phyloP scores from a whole-genome alignment of 2,113 vertebrate genomes.

The Elephantulus edwardii region DNA sequence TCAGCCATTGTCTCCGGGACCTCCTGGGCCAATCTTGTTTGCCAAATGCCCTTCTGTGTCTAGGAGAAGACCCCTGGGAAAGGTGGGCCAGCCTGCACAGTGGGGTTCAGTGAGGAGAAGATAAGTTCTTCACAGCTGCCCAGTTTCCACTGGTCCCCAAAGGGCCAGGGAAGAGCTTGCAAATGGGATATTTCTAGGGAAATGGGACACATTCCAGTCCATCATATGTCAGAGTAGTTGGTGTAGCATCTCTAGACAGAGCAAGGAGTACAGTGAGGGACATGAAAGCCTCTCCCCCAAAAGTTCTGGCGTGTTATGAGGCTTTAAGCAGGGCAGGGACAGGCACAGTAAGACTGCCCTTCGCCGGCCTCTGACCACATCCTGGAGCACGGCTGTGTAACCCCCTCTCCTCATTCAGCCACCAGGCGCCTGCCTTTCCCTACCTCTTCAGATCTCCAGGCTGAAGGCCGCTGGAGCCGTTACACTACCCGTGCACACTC shows the following conservation, averaged over 20 bases:
- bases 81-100: not conserved
- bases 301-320: not conserved
- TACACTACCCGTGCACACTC: not conserved
- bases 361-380: not conserved
- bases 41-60: not conserved
- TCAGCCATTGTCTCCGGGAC: not conserved
- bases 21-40: not conserved
- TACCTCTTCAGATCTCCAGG: not conserved
- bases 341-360: not conserved
- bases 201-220: not conserved
- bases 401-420: fast-evolving
- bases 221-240: not conserved
- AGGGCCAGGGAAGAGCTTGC: not conserved
- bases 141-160: not conserved
- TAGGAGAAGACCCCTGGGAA: not conserved
- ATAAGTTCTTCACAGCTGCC: not conserved
- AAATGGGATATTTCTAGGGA: not conserved
- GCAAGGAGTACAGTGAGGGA: not conserved
- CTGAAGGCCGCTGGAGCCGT: constrained; percentile 3
- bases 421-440: not conserved
- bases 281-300: not conserved
- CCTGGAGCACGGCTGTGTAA: fast-evolving
- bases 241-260: not conserved
- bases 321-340: not conserved
- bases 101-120: not conserved